Evolutionary conservation across 2,888 invertebrate species (phyloP).

Genomic region (Eupithecia insigniata): DNA sequence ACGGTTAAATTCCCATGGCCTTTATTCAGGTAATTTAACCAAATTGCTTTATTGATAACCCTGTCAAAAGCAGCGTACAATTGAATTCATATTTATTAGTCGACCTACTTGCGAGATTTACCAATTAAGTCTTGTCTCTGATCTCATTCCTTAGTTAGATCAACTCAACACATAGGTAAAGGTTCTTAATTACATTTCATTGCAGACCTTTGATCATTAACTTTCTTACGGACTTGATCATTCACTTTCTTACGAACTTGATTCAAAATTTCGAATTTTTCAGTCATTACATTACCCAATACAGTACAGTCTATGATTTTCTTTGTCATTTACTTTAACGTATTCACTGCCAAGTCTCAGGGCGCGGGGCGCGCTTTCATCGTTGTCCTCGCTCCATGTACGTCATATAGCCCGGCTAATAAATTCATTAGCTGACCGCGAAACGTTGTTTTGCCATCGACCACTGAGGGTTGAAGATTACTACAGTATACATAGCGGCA

Average conservation of each 20-base stretch:
- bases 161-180: background rate
- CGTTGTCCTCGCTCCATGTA: no score
- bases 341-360: no score
- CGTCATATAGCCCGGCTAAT: no score
- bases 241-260: background rate
- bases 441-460: no score
- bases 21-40: background rate
- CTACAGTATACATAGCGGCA: no score
- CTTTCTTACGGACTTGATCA: background rate
- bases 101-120: background rate
- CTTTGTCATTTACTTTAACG: background rate
- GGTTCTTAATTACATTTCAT: background rate
- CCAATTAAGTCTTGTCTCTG: background rate
- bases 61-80: background rate
- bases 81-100: background rate
- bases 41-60: slow-evolving; percentile 1
- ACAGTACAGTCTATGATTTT: background rate
- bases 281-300: background rate
- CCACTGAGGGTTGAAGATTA: no score
- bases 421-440: no score
- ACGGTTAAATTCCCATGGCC: slow-evolving; percentile 6
- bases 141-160: background rate
- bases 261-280: background rate
- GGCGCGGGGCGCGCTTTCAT: no score
- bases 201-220: background rate